A percentile compares a stretch with the other conserved stretches of the same genome.
Conservation (phyloP, 2,797 vertebrate genomes). For the Semaprochilodus insignis region DNA sequence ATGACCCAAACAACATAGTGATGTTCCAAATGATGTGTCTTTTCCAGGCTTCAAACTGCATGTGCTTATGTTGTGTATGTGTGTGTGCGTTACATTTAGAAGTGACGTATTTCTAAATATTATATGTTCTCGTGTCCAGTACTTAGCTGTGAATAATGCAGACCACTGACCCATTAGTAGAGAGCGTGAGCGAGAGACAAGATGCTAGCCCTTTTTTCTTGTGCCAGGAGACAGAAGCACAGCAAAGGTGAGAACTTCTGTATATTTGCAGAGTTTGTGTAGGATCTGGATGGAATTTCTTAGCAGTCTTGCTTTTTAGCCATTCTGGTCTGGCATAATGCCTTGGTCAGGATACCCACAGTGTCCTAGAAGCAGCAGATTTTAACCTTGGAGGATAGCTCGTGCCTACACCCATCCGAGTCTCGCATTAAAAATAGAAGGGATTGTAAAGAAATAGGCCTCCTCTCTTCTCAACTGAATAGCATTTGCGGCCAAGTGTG, state of each 20-base stretch:
- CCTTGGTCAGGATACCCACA: background rate
- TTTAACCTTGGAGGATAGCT: conserved; percentile 27
- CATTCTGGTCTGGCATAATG: background rate
- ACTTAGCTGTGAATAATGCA: conserved; percentile 48
- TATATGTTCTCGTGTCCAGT: conserved; percentile 10
- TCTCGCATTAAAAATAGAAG: conserved; percentile 51
- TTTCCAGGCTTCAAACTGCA: conserved; percentile 18
- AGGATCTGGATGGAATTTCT: background rate
- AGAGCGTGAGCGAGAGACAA: background rate
- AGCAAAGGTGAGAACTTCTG: conserved; percentile 26
- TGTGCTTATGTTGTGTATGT: conserved; percentile 4
- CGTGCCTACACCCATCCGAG: conserved; percentile 14
- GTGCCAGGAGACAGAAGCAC: conserved; percentile 15
- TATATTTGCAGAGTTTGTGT: background rate
- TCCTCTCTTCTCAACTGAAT: conserved; percentile 31
- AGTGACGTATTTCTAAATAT: conserved; percentile 8
- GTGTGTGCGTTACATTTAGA: conserved; percentile 19
- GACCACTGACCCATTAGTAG: conserved; percentile 14
- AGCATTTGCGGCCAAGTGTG: conserved; percentile 16
- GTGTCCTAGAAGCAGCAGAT: conserved; percentile 4
- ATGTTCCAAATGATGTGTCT: conserved; percentile 3
- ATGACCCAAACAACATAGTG: conserved; percentile 25
- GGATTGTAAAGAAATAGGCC: conserved; percentile 48
- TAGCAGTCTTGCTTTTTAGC: background rate
- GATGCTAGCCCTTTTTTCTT: conserved; percentile 46